Evolutionary conservation across 2,113 vertebrate genomes (phyloP).

Genomic region (Varanus salvator): DNA sequence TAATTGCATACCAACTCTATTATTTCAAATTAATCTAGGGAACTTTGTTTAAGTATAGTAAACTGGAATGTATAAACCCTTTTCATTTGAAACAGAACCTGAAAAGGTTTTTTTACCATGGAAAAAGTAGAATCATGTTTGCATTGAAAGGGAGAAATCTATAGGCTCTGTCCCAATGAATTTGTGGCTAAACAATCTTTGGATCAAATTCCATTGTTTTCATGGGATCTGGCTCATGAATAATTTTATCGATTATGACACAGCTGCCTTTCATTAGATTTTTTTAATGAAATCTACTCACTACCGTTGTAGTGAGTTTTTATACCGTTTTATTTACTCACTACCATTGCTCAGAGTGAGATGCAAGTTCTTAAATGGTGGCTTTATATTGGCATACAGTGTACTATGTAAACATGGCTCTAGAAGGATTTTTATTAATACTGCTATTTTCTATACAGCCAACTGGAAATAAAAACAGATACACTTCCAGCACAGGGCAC

Average conservation of each 20-base stretch:
- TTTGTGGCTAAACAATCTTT: background rate
- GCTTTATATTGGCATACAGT: background rate
- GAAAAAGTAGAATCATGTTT: background rate
- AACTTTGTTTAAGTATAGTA: background rate
- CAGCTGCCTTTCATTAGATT: background rate
- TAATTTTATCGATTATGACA: background rate
- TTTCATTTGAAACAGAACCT: background rate
- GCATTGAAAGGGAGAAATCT: background rate
- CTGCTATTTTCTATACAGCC: background rate
- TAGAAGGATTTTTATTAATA: background rate
- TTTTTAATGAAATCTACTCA: constrained; percentile 31
- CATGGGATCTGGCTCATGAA: background rate
- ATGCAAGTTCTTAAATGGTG: background rate
- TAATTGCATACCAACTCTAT: background rate
- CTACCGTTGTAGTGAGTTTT: no score
- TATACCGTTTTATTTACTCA: constrained; percentile 33
- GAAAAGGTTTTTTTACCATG: background rate
- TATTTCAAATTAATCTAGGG: background rate
- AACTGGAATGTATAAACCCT: constrained; percentile 1
- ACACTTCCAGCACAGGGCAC: background rate
- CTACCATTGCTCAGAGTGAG: constrained; percentile 36
- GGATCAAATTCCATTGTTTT: background rate
- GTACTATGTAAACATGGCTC: background rate
- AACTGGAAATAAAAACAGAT: background rate
- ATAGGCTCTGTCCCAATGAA: background rate